A percentile compares a stretch with the other conserved stretches of the same genome.
Evolutionary conservation across 2,888 invertebrate genomes (phyloP).

Genomic region (Conomelus anceps): DNA sequence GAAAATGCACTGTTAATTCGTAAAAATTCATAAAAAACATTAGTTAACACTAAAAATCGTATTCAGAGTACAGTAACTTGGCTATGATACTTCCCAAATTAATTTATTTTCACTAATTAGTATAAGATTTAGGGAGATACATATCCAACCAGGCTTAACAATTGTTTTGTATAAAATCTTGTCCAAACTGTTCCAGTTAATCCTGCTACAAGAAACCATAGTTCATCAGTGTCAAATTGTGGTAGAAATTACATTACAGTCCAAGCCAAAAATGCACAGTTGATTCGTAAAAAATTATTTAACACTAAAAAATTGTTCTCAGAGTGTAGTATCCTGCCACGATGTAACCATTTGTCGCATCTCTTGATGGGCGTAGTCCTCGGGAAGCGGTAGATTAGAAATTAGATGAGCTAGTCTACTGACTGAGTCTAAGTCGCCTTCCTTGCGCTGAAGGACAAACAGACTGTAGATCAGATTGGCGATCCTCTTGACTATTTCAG

Average conservation of each 20-base stretch:
- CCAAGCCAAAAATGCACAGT: background rate
- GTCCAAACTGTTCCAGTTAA: too few species aligned
- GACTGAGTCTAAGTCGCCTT: constrained; percentile 36
- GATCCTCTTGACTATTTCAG: constrained; percentile 52
- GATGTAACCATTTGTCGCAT: constrained; percentile 10
- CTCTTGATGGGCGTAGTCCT: constrained; percentile 53
- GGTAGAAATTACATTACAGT: background rate
- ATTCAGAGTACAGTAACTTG: too few species aligned
- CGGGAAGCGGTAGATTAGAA: constrained; percentile 50
- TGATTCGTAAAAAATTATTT: background rate
- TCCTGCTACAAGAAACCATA: too few species aligned
- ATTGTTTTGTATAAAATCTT: too few species aligned
- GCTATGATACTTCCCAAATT: too few species aligned
- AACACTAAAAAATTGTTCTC: background rate
- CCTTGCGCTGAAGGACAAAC: constrained; percentile 40
- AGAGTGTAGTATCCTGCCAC: background rate
- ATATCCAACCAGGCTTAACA: too few species aligned
- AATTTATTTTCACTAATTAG: too few species aligned
- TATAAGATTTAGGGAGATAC: too few species aligned
- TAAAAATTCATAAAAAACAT: too few species aligned
- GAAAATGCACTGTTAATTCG: too few species aligned
- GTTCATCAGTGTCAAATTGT: too few species aligned
- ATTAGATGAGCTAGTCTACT: constrained; percentile 46
- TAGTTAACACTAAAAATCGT: too few species aligned
- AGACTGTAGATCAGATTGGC: constrained; percentile 47